Evolutionary conservation across 2,113 vertebrate species (phyloP).

Genomic region (Nettapus auritus): DNA sequence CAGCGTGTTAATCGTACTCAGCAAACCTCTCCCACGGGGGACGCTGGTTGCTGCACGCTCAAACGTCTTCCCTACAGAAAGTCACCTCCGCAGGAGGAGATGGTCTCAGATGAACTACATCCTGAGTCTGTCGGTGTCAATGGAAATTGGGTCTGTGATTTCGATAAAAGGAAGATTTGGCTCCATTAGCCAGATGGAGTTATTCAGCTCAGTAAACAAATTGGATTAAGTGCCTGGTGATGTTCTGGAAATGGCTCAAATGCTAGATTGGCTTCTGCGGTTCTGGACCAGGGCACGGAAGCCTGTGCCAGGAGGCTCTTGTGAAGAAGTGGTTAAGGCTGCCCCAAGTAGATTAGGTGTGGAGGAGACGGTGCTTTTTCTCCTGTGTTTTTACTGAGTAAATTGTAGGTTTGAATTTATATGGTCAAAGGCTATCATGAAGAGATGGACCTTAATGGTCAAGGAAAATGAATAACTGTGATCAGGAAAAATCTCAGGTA

Average conservation of each 20-base stretch:
- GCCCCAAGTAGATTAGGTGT: rapidly evolving
- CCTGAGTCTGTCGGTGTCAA: not conserved
- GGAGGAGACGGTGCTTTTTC: not conserved
- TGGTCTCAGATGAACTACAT: not conserved
- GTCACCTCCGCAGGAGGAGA: not conserved
- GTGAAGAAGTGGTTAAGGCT: not conserved
- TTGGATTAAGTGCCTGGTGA: not conserved
- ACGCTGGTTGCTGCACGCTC: not conserved
- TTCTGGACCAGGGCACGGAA: not conserved
- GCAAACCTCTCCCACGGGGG: not conserved
- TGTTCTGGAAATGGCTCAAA: slow-evolving; percentile 1
- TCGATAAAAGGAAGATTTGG: not conserved
- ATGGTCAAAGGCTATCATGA: not conserved
- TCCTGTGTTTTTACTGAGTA: not conserved
- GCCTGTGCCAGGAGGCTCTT: not conserved
- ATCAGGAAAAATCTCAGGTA: not conserved
- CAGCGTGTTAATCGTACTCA: not conserved
- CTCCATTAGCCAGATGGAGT: not conserved
- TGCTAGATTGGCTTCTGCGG: not conserved
- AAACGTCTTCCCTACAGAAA: not conserved
- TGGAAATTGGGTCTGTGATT: not conserved
- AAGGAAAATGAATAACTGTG: not conserved
- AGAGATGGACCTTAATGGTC: not conserved
- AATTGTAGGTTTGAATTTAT: not conserved
- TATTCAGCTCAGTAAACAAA: not conserved